Evolutionary conservation across 2,113 vertebrate genomes (phyloP).

Genomic region (Brachirus orientalis): DNA sequence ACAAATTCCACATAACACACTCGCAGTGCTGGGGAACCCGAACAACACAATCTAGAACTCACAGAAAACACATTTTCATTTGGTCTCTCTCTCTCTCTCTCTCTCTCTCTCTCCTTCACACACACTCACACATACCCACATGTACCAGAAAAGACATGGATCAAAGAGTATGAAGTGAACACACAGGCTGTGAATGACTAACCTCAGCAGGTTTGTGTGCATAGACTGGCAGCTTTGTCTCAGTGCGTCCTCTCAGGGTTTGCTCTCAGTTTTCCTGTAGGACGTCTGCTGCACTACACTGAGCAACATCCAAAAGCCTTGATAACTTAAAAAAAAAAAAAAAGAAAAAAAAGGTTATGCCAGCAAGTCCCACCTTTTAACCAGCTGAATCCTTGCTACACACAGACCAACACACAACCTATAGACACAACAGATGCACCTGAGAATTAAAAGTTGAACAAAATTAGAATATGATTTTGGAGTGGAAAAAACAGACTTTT

Average conservation of each 20-base stretch:
- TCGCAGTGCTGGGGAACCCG: slow-evolving; percentile 63
- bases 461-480: slow-evolving; percentile 21
- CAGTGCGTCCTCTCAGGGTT: slow-evolving; percentile 54
- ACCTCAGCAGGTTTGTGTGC: slow-evolving; percentile 72
- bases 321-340: slow-evolving; percentile 63
- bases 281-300: slow-evolving; percentile 75
- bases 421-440: slow-evolving; percentile 46
- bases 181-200: slow-evolving; percentile 56
- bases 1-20: slow-evolving; percentile 67
- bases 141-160: slow-evolving; percentile 45
- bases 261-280: slow-evolving; percentile 56
- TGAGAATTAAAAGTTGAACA: slow-evolving; percentile 48
- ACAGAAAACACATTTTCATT: slow-evolving; percentile 73
- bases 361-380: slow-evolving; percentile 75
- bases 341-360: slow-evolving; percentile 70
- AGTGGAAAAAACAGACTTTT: slow-evolving; percentile 36
- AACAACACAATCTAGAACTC: slow-evolving; percentile 53
- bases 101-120: no score
- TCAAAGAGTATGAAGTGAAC: slow-evolving; percentile 53
- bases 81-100: slow-evolving; percentile 26
- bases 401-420: slow-evolving; percentile 16
- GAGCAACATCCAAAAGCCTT: slow-evolving; percentile 70
- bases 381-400: slow-evolving; percentile 68
- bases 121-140: slow-evolving; percentile 30
- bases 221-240: slow-evolving; percentile 69